These are phyloP conservation scores for Mamestra configurata DNA, from an alignment of 1,140 invertebrate species.

Conservation along the genomic window DNA sequence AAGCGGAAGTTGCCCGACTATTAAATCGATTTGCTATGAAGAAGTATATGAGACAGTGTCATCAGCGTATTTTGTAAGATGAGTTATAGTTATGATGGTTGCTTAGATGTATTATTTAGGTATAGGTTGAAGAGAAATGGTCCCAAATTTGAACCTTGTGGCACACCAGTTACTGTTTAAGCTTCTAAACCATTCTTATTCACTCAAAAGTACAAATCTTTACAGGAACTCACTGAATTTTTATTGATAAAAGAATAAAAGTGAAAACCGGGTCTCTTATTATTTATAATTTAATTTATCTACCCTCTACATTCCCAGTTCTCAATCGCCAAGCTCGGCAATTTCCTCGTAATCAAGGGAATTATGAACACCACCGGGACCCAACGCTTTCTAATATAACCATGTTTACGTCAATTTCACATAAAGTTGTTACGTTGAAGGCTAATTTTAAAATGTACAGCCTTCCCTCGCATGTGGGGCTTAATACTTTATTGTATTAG, in stretches of 20 bases:
- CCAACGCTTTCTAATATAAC: constrained; percentile 31
- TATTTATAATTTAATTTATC: constrained; percentile 4
- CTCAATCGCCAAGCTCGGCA: not conserved
- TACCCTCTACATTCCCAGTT: not conserved
- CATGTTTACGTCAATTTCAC: constrained; percentile 40
- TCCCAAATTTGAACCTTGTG: too few species aligned
- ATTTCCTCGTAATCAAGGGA: constrained; percentile 26
- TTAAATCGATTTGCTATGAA: too few species aligned
- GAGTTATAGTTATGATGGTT: too few species aligned
- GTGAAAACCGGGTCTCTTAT: not conserved
- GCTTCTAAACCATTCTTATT: too few species aligned
- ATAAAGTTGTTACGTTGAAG: constrained; percentile 14
- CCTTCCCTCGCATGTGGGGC: not conserved
- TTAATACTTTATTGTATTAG: constrained; percentile 31
- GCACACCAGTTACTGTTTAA: too few species aligned
- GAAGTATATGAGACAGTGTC: too few species aligned
- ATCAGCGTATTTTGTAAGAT: too few species aligned
- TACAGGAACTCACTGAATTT: too few species aligned
- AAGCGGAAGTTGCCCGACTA: too few species aligned
- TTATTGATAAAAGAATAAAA: not conserved
- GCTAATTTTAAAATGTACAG: constrained; percentile 37
- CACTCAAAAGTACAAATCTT: too few species aligned
- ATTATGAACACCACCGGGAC: constrained; percentile 31
- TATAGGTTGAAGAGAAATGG: too few species aligned
- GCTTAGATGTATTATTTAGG: too few species aligned